Evolutionary conservation across 2,888 invertebrate species (phyloP).

Genomic region (Mimachlamys varia): DNA sequence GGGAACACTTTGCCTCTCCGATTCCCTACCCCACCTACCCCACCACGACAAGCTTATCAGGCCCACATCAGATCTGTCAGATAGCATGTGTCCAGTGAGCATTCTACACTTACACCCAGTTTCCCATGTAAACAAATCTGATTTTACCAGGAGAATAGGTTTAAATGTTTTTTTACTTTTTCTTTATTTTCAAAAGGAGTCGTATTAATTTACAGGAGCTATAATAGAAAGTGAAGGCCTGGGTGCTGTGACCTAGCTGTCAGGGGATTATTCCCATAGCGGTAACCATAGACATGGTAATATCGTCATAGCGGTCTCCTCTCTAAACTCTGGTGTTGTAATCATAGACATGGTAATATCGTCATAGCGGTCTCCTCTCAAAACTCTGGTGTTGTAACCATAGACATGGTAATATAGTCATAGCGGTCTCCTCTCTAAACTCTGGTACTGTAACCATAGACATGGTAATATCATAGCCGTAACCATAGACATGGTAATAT

Average conservation of each 20-base stretch:
- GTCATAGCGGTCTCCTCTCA: too few relatives aligned
- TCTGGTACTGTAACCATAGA: too few relatives aligned
- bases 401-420: too few relatives aligned
- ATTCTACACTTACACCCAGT: not conserved
- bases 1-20: slow-evolving; percentile 14
- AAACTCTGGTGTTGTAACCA: too few relatives aligned
- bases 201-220: not conserved
- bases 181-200: not conserved
- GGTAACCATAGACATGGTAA: not conserved
- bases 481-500: too few relatives aligned
- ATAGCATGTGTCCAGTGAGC: slow-evolving; percentile 23
- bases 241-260: slow-evolving; percentile 20
- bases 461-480: too few relatives aligned
- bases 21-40: slow-evolving; percentile 31
- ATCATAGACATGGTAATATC: too few relatives aligned
- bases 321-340: not conserved
- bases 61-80: slow-evolving; percentile 34
- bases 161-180: not conserved
- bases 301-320: not conserved
- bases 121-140: slow-evolving; percentile 31
- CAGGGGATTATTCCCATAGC: not conserved
- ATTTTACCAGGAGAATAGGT: not conserved
- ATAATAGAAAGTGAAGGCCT: not conserved
- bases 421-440: too few relatives aligned
- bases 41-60: slow-evolving; percentile 16